Percentiles rank a stretch among this genome's conserved stretches.
Evolutionary conservation across 1,140 invertebrate genomes (phyloP).

Genomic region (Orius insidiosus): DNA sequence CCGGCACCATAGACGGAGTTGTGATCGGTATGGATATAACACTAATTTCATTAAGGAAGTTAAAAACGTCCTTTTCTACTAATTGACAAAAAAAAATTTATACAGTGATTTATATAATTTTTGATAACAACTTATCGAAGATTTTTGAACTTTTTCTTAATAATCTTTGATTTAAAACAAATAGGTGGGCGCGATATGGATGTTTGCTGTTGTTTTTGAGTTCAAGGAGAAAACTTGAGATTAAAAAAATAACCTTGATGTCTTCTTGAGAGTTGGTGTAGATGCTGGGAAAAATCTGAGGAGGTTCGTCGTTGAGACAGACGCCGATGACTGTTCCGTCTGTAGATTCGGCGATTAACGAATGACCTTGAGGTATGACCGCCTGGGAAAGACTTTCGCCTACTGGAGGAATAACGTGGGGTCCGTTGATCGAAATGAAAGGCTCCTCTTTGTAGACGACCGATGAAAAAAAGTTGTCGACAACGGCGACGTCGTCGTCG

Average conservation of each 20-base stretch:
- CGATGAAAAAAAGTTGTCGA: conserved; percentile 1
- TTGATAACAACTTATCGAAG: too few relatives aligned
- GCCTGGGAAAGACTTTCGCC: neutral
- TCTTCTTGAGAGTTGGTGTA: conserved; percentile 6
- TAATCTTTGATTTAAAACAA: too few relatives aligned
- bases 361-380: conserved; percentile 10
- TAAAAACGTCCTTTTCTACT: too few relatives aligned
- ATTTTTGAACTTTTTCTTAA: too few relatives aligned
- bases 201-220: too few relatives aligned
- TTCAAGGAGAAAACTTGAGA: too few relatives aligned
- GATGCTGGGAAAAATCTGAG: conserved; percentile 9
- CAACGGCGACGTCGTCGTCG: neutral
- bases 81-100: neutral
- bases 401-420: neutral
- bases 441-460: conserved; percentile 10
- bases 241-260: too few relatives aligned
- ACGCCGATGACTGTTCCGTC: conserved; percentile 5
- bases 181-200: too few relatives aligned
- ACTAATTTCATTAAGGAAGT: too few relatives aligned
- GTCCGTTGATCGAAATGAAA: neutral
- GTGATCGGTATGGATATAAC: too few relatives aligned
- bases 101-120: too few relatives aligned
- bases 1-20: too few relatives aligned
- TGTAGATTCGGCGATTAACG: neutral
- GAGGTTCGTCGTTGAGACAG: conserved; percentile 7